phyloP scores from a whole-genome alignment of 1,140 invertebrate species.

The Mercenaria mercenaria region DNA sequence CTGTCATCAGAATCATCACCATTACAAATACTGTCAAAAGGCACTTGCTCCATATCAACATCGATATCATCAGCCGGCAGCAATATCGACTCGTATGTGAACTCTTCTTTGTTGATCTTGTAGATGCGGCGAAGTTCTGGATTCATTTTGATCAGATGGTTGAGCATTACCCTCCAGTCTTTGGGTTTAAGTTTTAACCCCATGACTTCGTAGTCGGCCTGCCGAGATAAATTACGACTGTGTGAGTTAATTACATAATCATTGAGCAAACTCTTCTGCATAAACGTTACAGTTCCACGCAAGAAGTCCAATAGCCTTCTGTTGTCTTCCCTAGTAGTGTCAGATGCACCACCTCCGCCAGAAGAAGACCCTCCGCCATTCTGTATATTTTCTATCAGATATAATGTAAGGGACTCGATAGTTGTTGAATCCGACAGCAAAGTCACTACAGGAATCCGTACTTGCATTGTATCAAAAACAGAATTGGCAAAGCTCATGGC shows the following conservation, averaged over 20 bases:
- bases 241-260: constrained; percentile 18
- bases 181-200: constrained; percentile 28
- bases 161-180: constrained; percentile 45
- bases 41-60: constrained; percentile 29
- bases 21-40: constrained; percentile 34
- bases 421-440: constrained; percentile 49
- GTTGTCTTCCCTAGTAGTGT: neutral
- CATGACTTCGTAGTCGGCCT: constrained; percentile 26
- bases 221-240: constrained; percentile 16
- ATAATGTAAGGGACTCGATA: neutral
- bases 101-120: constrained; percentile 11
- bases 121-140: constrained; percentile 19
- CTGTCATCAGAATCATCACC: neutral
- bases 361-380: neutral
- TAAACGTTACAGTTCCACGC: constrained; percentile 14
- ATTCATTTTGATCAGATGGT: constrained; percentile 37
- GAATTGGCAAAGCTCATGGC: constrained; percentile 36
- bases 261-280: constrained; percentile 25
- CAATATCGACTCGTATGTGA: neutral
- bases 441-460: constrained; percentile 2
- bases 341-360: neutral
- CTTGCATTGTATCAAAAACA: neutral
- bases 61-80: neutral
- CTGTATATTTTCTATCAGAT: constrained; percentile 9
- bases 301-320: constrained; percentile 14